Percentiles rank a stretch among this genome's conserved stretches.
Evolutionary conservation across 2,113 vertebrate species (phyloP).

Genomic region (Chelonoidis abingdonii): DNA sequence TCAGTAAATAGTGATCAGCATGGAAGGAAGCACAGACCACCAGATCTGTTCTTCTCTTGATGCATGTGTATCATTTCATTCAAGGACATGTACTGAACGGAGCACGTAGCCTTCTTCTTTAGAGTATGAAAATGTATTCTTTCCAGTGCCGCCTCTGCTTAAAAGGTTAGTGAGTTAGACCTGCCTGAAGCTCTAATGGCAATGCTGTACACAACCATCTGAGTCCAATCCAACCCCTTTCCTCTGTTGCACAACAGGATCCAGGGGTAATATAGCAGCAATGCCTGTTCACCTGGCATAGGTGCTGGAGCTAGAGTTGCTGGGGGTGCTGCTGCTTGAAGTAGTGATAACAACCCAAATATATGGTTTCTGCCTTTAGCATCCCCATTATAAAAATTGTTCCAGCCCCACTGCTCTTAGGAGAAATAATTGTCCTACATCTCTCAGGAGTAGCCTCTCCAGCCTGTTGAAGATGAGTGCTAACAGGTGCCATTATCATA

Average conservation of each 20-base stretch:
- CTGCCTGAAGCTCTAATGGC: background rate
- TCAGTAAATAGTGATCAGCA: background rate
- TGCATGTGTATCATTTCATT: slow-evolving; percentile 9
- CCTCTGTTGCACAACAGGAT: background rate
- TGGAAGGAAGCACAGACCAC: background rate
- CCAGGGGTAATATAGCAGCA: background rate
- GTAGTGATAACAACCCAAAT: no score
- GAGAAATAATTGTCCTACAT: background rate
- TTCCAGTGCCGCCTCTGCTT: background rate
- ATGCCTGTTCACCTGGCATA: rapidly evolving
- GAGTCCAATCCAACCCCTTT: background rate
- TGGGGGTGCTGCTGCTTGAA: no score
- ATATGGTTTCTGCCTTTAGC: no score
- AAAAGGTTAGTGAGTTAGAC: background rate
- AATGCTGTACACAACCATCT: background rate
- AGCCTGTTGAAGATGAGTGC: background rate
- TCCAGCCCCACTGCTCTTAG: background rate
- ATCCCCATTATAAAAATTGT: no score
- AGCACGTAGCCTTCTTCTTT: background rate
- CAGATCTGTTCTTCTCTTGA: background rate
- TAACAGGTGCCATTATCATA: background rate
- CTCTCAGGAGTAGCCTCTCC: background rate
- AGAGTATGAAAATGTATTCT: background rate
- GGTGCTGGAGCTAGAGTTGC: no score
- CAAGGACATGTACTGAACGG: background rate